Conservation (phyloP, 2,797 vertebrate genomes). For the Eulemur coronatus region DNA sequence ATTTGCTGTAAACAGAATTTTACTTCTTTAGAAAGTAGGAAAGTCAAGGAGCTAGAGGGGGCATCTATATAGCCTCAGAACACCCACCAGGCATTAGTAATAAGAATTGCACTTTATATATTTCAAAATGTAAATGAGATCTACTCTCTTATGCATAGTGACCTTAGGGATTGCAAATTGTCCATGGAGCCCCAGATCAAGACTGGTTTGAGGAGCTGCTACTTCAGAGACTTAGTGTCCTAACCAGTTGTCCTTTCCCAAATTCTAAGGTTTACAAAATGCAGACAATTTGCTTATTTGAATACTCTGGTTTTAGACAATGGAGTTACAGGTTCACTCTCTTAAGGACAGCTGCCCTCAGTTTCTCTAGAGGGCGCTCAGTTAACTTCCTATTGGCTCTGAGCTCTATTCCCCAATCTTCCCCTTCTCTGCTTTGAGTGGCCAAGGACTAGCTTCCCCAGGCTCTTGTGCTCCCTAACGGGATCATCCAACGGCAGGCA, state of each 20-base stretch:
- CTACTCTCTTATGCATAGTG: not conserved
- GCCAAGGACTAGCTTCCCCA: no score
- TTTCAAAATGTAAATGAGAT: not conserved
- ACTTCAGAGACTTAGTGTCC: not conserved
- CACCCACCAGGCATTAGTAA: not conserved
- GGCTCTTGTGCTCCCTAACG: not conserved
- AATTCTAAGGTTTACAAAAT: not conserved
- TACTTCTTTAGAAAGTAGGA: constrained; percentile 1
- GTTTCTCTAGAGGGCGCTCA: not conserved
- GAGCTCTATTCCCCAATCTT: not conserved
- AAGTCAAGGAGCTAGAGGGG: not conserved
- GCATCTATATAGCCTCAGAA: not conserved
- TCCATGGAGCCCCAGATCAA: not conserved
- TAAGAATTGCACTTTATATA: not conserved
- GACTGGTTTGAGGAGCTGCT: not conserved
- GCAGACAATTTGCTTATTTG: not conserved
- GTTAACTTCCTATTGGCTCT: not conserved
- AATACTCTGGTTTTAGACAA: not conserved
- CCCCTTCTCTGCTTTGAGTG: not conserved
- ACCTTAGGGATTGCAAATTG: not conserved
- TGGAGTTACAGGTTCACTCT: not conserved
- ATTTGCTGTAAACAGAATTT: not conserved
- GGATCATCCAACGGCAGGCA: not conserved
- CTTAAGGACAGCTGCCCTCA: not conserved
- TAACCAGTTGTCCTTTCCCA: not conserved